phyloP scores from a whole-genome alignment of 2,113 vertebrate genomes.

The Genyomyrus donnyi region DNA sequence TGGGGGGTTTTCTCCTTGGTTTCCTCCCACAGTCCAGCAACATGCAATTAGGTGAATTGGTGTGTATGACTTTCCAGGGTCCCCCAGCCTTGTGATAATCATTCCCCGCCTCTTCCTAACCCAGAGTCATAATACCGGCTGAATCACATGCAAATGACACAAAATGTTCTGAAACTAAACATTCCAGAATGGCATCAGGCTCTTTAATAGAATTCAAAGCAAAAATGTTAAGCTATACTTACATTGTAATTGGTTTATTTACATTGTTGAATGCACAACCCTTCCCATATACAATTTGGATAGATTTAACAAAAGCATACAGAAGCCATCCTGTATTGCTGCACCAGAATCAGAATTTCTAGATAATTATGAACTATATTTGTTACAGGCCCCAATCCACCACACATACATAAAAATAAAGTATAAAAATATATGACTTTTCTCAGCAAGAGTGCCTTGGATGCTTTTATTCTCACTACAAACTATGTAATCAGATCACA shows the following conservation, averaged over 20 bases:
- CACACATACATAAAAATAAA: slow-evolving; percentile 41
- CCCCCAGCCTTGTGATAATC: not conserved
- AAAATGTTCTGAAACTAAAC: not conserved
- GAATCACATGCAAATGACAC: not conserved
- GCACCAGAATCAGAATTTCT: not conserved
- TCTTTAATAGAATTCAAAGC: not conserved
- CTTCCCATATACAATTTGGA: not conserved
- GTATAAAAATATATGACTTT: slow-evolving; percentile 32
- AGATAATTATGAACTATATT: not conserved
- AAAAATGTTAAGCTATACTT: not conserved
- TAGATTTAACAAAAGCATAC: slow-evolving; percentile 5
- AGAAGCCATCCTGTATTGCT: not conserved
- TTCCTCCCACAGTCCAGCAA: not conserved
- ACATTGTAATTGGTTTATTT: not conserved
- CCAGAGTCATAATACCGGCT: not conserved
- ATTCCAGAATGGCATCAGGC: not conserved
- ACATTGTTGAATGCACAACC: not conserved
- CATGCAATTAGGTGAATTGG: not conserved
- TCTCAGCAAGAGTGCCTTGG: slow-evolving; percentile 34
- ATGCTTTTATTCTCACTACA: slow-evolving; percentile 14
- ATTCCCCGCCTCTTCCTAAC: not conserved
- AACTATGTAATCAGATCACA: not conserved
- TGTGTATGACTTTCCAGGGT: not conserved
- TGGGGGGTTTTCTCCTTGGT: not conserved
- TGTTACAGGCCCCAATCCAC: slow-evolving; percentile 18